These are phyloP conservation scores for Sthenelais limicola DNA, from an alignment of 2,888 invertebrate species.

Conservation along the genomic window DNA sequence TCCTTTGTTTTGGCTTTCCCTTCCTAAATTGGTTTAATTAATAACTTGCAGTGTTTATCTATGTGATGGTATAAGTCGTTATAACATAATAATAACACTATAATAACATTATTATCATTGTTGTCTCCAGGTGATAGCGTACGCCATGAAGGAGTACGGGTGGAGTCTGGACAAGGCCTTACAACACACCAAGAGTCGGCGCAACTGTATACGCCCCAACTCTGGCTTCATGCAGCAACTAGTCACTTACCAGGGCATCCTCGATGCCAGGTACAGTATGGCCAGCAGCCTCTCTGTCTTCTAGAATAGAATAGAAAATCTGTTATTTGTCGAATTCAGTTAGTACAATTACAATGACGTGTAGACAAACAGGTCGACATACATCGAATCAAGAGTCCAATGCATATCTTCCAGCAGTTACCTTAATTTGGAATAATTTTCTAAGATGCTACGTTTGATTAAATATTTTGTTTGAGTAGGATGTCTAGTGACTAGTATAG, in stretches of 20 bases:
- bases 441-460: too few relatives aligned
- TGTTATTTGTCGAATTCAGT: too few relatives aligned
- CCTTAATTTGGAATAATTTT: too few relatives aligned
- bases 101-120: not conserved
- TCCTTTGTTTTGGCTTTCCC: too few relatives aligned
- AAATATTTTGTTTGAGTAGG: too few relatives aligned
- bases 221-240: conserved; percentile 93
- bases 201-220: conserved; percentile 97
- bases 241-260: conserved; percentile 95
- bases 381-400: not conserved
- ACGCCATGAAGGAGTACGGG: conserved; percentile 97
- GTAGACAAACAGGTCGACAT: not conserved
- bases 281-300: not conserved
- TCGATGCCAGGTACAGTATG: conserved; percentile 80
- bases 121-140: conserved; percentile 80
- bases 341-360: too few relatives aligned
- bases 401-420: too few relatives aligned
- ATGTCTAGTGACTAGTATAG: too few relatives aligned
- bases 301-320: not conserved
- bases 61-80: not conserved
- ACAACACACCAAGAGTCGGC: conserved; percentile 89
- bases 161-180: conserved; percentile 93
- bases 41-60: not conserved
- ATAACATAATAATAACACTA: not conserved
- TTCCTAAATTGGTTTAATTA: not conserved